phyloP scores from a whole-genome alignment of 2,113 vertebrate genomes.

The Lampris incognitus region DNA sequence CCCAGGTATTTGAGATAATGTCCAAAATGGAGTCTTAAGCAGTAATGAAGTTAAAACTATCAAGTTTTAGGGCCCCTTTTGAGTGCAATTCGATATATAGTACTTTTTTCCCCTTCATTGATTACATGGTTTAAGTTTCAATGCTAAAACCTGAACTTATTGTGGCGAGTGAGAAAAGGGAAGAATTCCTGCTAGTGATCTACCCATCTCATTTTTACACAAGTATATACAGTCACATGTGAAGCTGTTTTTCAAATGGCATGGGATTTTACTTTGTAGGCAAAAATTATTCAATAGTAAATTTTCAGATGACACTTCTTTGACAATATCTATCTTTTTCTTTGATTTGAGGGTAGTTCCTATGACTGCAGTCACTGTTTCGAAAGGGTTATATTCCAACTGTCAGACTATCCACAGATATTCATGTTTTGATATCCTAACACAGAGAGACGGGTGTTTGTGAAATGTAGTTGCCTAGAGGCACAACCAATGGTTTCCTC shows the following conservation, averaged over 20 bases:
- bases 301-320: constrained; percentile 10
- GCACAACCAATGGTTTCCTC: constrained; percentile 29
- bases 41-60: not conserved
- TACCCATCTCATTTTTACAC: not conserved
- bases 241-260: not conserved
- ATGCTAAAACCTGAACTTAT: not conserved
- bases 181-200: not conserved
- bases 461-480: constrained; percentile 9
- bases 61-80: not conserved
- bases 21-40: constrained; percentile 6
- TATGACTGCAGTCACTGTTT: too few relatives aligned
- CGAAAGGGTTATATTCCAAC: too few relatives aligned
- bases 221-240: too few relatives aligned
- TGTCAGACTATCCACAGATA: not conserved
- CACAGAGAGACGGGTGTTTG: not conserved
- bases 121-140: not conserved
- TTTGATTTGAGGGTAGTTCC: too few relatives aligned
- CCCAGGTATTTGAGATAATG: not conserved
- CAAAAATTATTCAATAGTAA: not conserved
- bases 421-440: too few relatives aligned
- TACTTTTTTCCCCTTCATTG: not conserved
- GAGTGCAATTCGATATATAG: not conserved
- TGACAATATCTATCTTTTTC: constrained; percentile 1
- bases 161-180: not conserved
- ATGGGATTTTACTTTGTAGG: too few relatives aligned